phyloP scores from a whole-genome alignment of 1,140 invertebrate genomes.

The Anastrepha obliqua region DNA sequence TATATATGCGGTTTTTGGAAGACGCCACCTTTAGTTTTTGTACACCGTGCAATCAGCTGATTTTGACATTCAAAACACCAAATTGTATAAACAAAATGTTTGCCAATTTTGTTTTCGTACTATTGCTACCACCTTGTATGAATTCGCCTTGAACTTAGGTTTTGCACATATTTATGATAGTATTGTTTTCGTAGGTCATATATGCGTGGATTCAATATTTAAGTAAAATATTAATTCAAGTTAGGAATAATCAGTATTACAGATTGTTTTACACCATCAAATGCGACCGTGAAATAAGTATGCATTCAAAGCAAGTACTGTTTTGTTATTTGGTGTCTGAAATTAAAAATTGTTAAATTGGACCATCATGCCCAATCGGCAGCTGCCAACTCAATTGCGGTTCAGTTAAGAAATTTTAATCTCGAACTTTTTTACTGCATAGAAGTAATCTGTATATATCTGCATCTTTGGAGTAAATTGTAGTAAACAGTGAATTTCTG shows the following conservation, averaged over 20 bases:
- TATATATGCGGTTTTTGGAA: no score
- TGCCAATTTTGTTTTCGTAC: background rate
- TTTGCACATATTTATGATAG: background rate
- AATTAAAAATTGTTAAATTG: background rate
- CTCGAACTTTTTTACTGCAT: background rate
- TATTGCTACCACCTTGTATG: no score
- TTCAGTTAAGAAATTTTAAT: background rate
- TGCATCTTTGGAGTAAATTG: background rate
- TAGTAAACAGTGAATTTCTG: background rate
- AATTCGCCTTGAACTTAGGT: no score
- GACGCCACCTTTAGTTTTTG: no score
- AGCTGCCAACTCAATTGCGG: constrained; percentile 19
- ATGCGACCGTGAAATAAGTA: background rate
- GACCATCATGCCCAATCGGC: constrained; percentile 9
- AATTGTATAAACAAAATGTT: background rate
- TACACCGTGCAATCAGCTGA: no score
- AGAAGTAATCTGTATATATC: background rate
- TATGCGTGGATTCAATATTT: background rate
- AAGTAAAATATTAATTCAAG: background rate
- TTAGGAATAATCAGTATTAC: no score
- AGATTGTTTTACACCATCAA: background rate
- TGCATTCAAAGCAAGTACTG: background rate
- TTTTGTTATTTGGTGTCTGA: background rate
- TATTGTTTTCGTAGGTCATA: background rate
- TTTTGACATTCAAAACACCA: no score